Base-by-base conservation (phyloP, 1,140 invertebrate genomes). In the Teleogryllus occipitalis region DNA sequence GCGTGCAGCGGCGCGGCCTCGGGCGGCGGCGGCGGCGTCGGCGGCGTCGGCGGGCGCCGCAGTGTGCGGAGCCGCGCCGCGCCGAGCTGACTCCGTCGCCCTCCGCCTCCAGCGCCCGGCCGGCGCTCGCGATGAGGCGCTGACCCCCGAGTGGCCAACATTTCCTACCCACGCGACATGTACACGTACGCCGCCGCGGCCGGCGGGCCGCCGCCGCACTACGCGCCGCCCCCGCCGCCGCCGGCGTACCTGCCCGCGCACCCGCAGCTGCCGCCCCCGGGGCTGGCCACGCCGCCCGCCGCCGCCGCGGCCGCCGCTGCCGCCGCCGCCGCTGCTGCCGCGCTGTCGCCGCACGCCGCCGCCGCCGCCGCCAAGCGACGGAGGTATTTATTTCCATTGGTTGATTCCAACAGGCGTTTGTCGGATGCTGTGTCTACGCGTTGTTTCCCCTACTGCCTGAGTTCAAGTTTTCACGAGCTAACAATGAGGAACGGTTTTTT, bases 111-210 rank as follows among this genome's bases (percentile, higher is more conserved):
- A 10, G 49, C 75, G 22, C 39, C 27, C 14, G 7, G 47, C 14
- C n/a, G 73, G 46, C 78, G 80, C 80, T 78, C 78, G 81, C 79
- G 80, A 80, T 80, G 22, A 54, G 73, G 48, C 72, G 80, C 75
- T 81, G 82, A 80, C 78, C 39, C 5, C 54, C n/a, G 65, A 78
- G 27, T 74, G 80, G 73, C 39, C 18, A 12, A 22, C 47, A 27
- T 49, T 54, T 8, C 76, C 65, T 46, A 15, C 81, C 82, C 81
- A 74, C 85, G 27, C 27, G 27, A 39, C 27, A 87, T 84, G 87
- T 87, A 87, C 85, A 87, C 85, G 86, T 89, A 89, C 85, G 88
- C 87, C 82, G 88, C 88, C 83, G 88, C 88, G 80, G 84, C 86
- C 82, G 86, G 83, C 78, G 84, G 77, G 84, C 81, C 72, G 82